These are phyloP conservation scores for Morone chrysops DNA, from an alignment of 2,113 vertebrate species.

Conservation along the genomic window DNA sequence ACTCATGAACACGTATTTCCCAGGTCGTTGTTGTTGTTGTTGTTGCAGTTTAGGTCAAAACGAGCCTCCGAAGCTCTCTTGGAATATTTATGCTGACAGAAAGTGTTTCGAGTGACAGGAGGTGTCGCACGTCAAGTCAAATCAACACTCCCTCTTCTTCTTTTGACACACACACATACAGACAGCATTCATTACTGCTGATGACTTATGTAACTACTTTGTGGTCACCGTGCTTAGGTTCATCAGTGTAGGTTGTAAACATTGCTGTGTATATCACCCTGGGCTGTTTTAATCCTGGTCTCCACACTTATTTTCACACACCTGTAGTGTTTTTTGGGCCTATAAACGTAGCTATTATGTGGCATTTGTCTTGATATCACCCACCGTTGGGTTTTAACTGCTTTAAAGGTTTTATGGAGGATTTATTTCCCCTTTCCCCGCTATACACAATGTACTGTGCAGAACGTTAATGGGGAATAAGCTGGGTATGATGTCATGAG, in stretches of 20 bases:
- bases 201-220: too few relatives aligned
- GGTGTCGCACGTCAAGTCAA: not conserved
- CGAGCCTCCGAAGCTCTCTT: not conserved
- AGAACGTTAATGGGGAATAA: not conserved
- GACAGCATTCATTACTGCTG: not conserved
- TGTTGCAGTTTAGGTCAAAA: too few relatives aligned
- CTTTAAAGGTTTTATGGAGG: not conserved
- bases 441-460: too few relatives aligned
- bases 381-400: not conserved
- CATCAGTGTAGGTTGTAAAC: too few relatives aligned
- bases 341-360: too few relatives aligned
- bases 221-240: too few relatives aligned
- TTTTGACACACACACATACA: too few relatives aligned
- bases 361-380: not conserved
- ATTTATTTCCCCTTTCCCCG: not conserved
- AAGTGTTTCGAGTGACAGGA: not conserved
- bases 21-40: not conserved
- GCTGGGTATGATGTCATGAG: conserved; percentile 9
- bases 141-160: too few relatives aligned
- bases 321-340: too few relatives aligned
- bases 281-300: too few relatives aligned
- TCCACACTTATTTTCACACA: too few relatives aligned
- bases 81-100: not conserved
- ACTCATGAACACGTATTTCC: not conserved
- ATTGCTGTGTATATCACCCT: too few relatives aligned